Evolutionary conservation across 2,113 vertebrate species (phyloP).

Genomic region (Glareola pratincola): DNA sequence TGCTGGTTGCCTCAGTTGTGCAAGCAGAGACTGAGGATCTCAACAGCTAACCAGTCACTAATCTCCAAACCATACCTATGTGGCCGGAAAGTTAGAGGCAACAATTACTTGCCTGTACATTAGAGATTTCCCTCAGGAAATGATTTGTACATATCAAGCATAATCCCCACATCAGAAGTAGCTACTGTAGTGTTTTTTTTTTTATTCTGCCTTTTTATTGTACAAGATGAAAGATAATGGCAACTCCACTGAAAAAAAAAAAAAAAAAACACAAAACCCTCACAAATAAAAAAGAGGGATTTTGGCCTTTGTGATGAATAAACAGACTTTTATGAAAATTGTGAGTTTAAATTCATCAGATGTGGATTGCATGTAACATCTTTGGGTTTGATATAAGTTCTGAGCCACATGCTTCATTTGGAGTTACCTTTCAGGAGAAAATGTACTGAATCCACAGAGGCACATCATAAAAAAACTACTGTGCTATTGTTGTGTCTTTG

Average conservation of each 20-base stretch:
- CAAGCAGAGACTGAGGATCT: background rate
- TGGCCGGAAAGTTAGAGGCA: background rate
- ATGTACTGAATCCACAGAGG: background rate
- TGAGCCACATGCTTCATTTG: background rate
- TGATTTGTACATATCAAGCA: background rate
- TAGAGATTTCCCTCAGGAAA: background rate
- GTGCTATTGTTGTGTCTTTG: background rate
- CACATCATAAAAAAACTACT: background rate
- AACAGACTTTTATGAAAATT: background rate
- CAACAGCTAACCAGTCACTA: background rate
- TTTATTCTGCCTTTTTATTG: background rate
- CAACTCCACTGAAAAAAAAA: background rate
- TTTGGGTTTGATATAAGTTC: background rate
- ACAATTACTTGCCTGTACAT: background rate
- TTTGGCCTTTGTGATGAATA: background rate
- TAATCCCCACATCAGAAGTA: constrained; percentile 17
- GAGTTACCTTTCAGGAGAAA: constrained; percentile 3
- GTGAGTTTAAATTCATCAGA: background rate
- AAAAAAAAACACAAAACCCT: no score
- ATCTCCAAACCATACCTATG: background rate
- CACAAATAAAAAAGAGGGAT: background rate
- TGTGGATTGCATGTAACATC: background rate
- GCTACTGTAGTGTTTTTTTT: background rate
- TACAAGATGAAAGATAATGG: constrained; percentile 16
- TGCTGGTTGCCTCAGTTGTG: background rate